Evolutionary conservation across 1,140 invertebrate species (phyloP), one percentile per base, ranked within the genome.

Genomic region (Drosophila chauvacae): DNA sequence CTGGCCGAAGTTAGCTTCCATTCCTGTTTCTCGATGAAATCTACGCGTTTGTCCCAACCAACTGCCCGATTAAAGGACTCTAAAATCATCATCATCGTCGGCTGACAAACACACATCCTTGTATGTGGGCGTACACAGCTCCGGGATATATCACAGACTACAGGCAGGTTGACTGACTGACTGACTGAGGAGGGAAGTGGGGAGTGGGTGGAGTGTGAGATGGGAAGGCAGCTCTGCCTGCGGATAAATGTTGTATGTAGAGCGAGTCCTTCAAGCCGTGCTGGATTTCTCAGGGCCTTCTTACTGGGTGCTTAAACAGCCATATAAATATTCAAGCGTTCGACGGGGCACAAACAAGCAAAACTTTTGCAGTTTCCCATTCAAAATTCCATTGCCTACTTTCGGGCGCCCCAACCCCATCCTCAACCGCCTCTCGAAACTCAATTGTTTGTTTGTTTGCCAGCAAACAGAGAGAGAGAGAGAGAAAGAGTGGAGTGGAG

Each of bases 321-420:
- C 76, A 75, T 64, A 79, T 68, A 77, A 84, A 80, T 84, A 84
- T 79, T 82, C 80, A 81, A 80, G 70, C 48, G 70, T 57, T 56
- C 56, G 51, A 44, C 51, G 61, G 61, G 48, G 47, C 76, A 73
- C 74, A 73, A 68, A 55, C 63, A 79, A 58, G 62, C 47, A 80
- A 79, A 79, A 73, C 74, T 77, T 77, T 77, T 69, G 56, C 77
- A 65, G 50, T 61, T 65, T 80, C 35, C 71, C 58, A 65, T 64
- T 70, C 60, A 60, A 76, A 80, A 80, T 61, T 72, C 55, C 64
- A 71, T 77, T 84, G 81, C 76, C 81, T 79, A 83, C 75, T 64
- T 60, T 68, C 47, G 20, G 57, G n/a, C 14, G 10, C 23, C 16
- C 14, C 65, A 16, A 11, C 9, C 7, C 14, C 13, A 16, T 4